These are phyloP conservation scores for Hemaris fuciformis DNA, from an alignment of 2,888 invertebrate species.

Conservation along the genomic window DNA sequence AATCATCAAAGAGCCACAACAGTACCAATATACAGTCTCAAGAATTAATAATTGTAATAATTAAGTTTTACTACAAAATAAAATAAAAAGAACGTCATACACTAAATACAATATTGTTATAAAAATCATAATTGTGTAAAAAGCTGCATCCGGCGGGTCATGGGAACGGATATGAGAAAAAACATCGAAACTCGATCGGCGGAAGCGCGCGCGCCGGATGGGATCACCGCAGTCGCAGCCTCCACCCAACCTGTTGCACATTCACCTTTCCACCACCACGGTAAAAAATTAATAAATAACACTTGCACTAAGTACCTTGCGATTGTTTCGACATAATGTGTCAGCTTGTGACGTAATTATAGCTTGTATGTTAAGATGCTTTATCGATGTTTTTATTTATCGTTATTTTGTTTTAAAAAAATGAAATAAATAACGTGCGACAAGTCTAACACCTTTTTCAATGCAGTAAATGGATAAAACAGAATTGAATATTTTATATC, in stretches of 20 bases:
- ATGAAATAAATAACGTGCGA: no score
- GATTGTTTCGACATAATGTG: not conserved
- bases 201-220: constrained; percentile 26
- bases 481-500: no score
- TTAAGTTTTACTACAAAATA: not conserved
- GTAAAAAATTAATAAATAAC: not conserved
- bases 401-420: no score
- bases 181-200: constrained; percentile 23
- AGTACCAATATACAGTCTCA: no score
- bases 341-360: no score
- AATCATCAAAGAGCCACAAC: no score
- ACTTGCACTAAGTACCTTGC: not conserved
- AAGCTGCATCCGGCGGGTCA: constrained; percentile 34
- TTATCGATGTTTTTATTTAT: no score
- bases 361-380: no score
- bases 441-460: no score
- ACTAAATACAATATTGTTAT: not conserved
- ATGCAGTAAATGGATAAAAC: no score
- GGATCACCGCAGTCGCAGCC: constrained; percentile 30
- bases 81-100: not conserved
- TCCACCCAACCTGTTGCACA: constrained; percentile 13
- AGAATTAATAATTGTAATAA: no score
- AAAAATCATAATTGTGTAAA: constrained; percentile 10
- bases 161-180: constrained; percentile 50
- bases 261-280: not conserved